Base-by-base conservation (phyloP, 2,113 vertebrate species). In the Pontoporia blainvillei region DNA sequence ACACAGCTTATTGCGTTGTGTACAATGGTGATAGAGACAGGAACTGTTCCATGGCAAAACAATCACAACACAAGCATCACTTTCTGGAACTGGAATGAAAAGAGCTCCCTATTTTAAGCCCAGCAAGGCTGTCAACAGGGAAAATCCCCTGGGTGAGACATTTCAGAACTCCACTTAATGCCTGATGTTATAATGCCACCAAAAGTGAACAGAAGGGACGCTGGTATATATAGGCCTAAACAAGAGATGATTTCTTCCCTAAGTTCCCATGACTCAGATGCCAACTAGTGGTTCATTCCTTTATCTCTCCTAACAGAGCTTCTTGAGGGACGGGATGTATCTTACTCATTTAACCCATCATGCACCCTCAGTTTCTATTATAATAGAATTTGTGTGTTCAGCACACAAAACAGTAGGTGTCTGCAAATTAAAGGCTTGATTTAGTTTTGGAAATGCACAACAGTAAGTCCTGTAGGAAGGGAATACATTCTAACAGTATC, bases 81-180 rank as follows among this genome's bases (percentile, higher is more conserved):
- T 93, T 96, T 96, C 90, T 96, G 88, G 86, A 95, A 97, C 17
- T 72, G 83, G n/a, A 96, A 85, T 41, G n/a, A 89, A 94, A 86
- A 61, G 62, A 39, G 81, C 78, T 94, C 34, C 73, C 83, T 67
- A 62, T 85, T 85, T 78, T 36, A 93, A 91, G 67, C n/a, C 61
- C 79, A 93, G 72, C 46, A 85, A 81, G 31, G 64, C 39, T 57
- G 64, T 59, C 62, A 89, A 88, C 29, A 54, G 41, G 69, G 54
- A 46, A 94, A 96, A 79, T 86, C 62, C 72, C 41, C n/a, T 6
- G 25, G 87, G 20, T 36, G 64, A 90, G 78, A 39, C 18, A 64
- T 57, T 76, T 62, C 39, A 95, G 57, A 82, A 23, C 71, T 76
- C 59, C 18, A 69, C 57, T 18, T 29, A 41, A 41, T 12, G 12